Conservation (phyloP, 2,888 invertebrate species). For the Rhogogaster chlorosoma region DNA sequence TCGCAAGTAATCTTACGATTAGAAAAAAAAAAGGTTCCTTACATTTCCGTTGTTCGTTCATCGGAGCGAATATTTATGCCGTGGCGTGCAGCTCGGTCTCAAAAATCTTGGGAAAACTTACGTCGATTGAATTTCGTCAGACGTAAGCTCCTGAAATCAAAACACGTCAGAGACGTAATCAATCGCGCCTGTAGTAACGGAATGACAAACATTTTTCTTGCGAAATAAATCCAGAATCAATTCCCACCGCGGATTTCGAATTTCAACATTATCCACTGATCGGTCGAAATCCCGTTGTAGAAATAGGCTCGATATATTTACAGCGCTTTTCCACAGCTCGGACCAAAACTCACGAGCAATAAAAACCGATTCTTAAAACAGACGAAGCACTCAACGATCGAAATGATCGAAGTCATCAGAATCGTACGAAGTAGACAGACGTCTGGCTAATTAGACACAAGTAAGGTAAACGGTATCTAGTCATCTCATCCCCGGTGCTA, state of each 20-base stretch:
- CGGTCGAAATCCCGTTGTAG: neutral
- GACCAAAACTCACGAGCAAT: neutral
- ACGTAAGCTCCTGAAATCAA: neutral
- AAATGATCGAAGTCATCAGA: neutral
- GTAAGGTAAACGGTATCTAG: neutral
- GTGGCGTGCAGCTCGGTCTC: neutral
- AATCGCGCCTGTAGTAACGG: neutral
- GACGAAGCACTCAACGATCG: neutral
- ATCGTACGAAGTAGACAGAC: neutral
- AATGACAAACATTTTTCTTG: neutral
- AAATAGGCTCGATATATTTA: neutral
- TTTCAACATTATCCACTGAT: neutral
- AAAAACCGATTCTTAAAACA: neutral
- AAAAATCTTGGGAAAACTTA: neutral
- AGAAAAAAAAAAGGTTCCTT: neutral
- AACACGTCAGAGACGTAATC: neutral
- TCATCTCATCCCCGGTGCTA: neutral
- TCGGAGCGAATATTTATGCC: slow-evolving; percentile 22
- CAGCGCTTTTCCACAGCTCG: neutral
- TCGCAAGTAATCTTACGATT: neutral
- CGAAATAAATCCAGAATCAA: neutral
- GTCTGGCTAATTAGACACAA: slow-evolving; percentile 6
- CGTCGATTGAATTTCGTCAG: neutral
- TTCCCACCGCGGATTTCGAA: neutral
- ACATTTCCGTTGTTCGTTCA: slow-evolving; percentile 17